Base-by-base conservation (phyloP, 2,888 invertebrate species). In the Mesorhabditis spiculigera region DNA sequence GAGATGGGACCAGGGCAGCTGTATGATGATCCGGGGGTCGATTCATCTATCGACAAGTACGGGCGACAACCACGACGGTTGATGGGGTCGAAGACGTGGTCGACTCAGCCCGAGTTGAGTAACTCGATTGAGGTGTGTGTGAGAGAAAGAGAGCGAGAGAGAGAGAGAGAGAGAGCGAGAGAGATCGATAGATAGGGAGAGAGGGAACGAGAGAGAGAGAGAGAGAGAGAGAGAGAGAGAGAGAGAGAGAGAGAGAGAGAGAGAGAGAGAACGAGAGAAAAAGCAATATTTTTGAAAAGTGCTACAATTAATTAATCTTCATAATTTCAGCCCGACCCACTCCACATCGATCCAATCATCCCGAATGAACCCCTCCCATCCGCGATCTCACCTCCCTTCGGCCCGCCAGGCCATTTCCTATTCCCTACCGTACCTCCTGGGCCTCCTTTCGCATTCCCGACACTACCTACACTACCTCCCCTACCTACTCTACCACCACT, bases 401-500 rank as follows among this genome's bases (percentile, higher is more conserved):
- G 8, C 8, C 43, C 58, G 42, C 65, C 44, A 43, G 64, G 4
- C 58, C 72, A 68, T 5, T 75, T 78, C 61, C 67, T 71, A 5
- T 75, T 73, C 43, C 78, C 77, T 43, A 71, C 78, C 28, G 71
- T 75, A n/a, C 78, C 78, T 13, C 65, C 75, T 8, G 74, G 76
- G 1, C 78, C 78, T 13, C 76, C 78, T 45, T 70, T 78, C 41
- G 76, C 78, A 42, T 76, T 78, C 71, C 75, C 75, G 44, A 71
- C 76, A 4, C 75, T 77, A 6, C 75, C 75, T 2, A 75, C 76
- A 1, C 41, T 78, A 28, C 63, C 63, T 2, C 16, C 63, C 8
- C 63, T 63, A 8, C 28, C 63, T 6, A 72, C 76, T n/a, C 58
- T 78, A 1, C 73, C 73, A 5, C 70, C 74, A n/a, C 72, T 78